Evolutionary conservation across 2,797 vertebrate genomes (phyloP).

Genomic region (Helostoma temminkii): DNA sequence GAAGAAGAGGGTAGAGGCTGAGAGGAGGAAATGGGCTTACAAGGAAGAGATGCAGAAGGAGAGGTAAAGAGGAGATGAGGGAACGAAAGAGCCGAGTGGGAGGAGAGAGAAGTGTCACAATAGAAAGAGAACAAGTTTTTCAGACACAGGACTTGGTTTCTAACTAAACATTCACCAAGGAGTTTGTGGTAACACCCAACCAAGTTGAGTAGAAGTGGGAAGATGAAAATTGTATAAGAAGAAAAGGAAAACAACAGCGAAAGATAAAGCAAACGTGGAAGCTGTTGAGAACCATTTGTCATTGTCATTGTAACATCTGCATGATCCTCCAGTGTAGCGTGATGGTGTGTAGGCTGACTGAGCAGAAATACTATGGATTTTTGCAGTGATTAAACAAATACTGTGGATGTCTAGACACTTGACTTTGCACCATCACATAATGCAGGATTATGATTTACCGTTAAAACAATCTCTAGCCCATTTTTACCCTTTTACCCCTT

Average conservation of each 20-base stretch:
- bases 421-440: constrained; percentile 19
- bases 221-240: constrained; percentile 29
- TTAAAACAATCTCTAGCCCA: neutral
- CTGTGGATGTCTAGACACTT: constrained; percentile 28
- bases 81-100: constrained; percentile 7
- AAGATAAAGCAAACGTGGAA: constrained; percentile 23
- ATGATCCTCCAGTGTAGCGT: constrained; percentile 52
- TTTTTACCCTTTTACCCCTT: constrained; percentile 1
- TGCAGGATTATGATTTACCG: constrained; percentile 2
- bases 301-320: constrained; percentile 44
- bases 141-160: constrained; percentile 9
- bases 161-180: neutral
- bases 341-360: constrained; percentile 60
- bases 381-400: constrained; percentile 54
- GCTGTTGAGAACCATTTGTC: constrained; percentile 54
- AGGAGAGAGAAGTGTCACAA: neutral
- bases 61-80: neutral
- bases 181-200: constrained; percentile 13
- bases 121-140: constrained; percentile 15
- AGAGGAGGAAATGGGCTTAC: no score
- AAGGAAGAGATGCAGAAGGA: neutral
- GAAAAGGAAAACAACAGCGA: constrained; percentile 21
- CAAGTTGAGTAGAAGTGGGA: neutral
- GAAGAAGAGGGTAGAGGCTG: neutral
- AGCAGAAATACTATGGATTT: constrained; percentile 63